Base-by-base conservation (phyloP, 1,140 invertebrate species). In the Scaptomyza pallida region DNA sequence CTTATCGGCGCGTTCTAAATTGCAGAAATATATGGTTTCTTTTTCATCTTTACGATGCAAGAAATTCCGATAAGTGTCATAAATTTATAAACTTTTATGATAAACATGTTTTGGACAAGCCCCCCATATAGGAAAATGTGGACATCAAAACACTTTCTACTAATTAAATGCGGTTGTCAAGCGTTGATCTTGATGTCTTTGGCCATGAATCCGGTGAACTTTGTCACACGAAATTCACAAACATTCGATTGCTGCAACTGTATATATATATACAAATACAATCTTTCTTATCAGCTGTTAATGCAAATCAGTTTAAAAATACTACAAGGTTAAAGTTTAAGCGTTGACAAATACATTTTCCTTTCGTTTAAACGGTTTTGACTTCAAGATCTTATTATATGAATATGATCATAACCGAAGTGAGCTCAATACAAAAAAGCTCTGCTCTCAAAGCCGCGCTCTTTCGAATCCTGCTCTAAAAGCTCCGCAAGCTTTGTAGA, bases 81-180 rank as follows among this genome's bases (percentile, higher is more conserved):
- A n/a, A 15, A 37, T 5, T 16, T 16, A n/a, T 33, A 17, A 35
- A n/a, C 10, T 40, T 54, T n/a, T 23, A 13, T 5, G 17, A 41
- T 55, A 40, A 55, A 44, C 5, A 43, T 15, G 6, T 56, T 10
- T 8, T 6, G 5, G 73, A 81, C 77, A 74, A 54, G 61, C 78
- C 77, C 78, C 67, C 23, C 23, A n/a, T n/a, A n/a, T n/a, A n/a
- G 3, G 6, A 26, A 26, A 26, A 26, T 26, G n/a, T n/a, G 6
- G 21, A 0, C 21, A 23, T 45, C 15, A 26, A 2, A 45, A 44
- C 1, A 23, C 23, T 26, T 9, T 23, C 16, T 1, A 5, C 13
- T 44, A 16, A 50, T 50, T 51, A 33, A 55, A 40, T 64, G 12
- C n/a, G 26, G 60, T 71, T 65, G 61, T 16, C 52, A 64, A 56